A percentile compares a stretch with the other conserved stretches of the same genome.
Evolutionary conservation across 2,797 vertebrate genomes (phyloP).

Genomic region (Megaceryle alcyon): DNA sequence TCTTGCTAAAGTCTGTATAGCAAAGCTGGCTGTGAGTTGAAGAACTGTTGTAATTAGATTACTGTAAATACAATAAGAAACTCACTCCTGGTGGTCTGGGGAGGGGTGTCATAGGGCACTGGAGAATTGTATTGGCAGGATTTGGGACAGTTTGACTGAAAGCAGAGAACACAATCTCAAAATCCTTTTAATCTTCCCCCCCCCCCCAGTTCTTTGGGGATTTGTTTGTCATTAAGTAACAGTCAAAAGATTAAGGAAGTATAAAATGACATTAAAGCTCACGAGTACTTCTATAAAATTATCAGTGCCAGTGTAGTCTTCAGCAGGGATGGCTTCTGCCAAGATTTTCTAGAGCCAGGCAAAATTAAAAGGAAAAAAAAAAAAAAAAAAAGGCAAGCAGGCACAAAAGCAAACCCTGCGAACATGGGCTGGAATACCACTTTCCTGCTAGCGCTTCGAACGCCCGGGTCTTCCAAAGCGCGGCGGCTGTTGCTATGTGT

Average conservation of each 20-base stretch:
- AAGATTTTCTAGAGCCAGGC: neutral
- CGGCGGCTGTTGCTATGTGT: slow-evolving; percentile 79
- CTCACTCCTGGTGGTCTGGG: slow-evolving; percentile 86
- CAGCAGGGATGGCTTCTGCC: slow-evolving; percentile 24
- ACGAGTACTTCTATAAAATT: slow-evolving; percentile 59
- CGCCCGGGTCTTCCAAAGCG: neutral
- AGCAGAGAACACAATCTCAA: slow-evolving; percentile 77
- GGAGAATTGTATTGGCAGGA: slow-evolving; percentile 77
- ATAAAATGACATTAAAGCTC: slow-evolving; percentile 72
- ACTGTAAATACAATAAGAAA: slow-evolving; percentile 88
- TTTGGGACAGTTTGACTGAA: slow-evolving; percentile 81
- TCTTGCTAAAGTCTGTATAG: slow-evolving; percentile 73
- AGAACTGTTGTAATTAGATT: slow-evolving; percentile 87
- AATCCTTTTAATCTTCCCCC: slow-evolving; percentile 83
- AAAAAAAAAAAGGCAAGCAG: neutral
- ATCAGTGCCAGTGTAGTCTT: slow-evolving; percentile 28
- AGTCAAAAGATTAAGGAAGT: slow-evolving; percentile 70
- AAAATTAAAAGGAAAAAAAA: neutral
- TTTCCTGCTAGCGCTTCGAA: neutral
- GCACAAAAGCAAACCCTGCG: neutral
- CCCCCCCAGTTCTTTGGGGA: slow-evolving; percentile 77
- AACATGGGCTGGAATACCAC: neutral
- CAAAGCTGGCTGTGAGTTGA: slow-evolving; percentile 79
- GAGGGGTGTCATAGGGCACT: slow-evolving; percentile 72
- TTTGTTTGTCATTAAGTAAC: slow-evolving; percentile 85